These are phyloP conservation scores for Eumerus sabulonum DNA, from an alignment of 2,888 invertebrate species.

Conservation along the genomic window DNA sequence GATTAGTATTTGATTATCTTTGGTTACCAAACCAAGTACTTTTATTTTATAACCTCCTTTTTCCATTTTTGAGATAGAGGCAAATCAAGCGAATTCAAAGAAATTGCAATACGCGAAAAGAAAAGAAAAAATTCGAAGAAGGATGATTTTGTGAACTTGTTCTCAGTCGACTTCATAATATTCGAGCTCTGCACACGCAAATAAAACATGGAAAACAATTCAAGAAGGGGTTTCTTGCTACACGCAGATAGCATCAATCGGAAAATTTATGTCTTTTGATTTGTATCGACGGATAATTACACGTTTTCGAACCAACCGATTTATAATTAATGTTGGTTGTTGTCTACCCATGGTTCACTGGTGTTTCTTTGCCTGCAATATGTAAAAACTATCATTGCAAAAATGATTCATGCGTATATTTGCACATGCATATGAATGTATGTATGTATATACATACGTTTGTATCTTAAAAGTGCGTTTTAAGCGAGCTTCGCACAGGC, in stretches of 20 bases:
- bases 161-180: slow-evolving; percentile 49
- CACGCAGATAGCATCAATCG: slow-evolving; percentile 73
- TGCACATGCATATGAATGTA: slow-evolving; percentile 8
- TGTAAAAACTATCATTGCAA: slow-evolving; percentile 46
- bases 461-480: slow-evolving; percentile 5
- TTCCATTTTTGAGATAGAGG: too few relatives aligned
- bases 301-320: slow-evolving; percentile 72
- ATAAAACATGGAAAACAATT: slow-evolving; percentile 63
- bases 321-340: slow-evolving; percentile 67
- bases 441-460: not conserved
- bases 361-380: slow-evolving; percentile 38
- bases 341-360: slow-evolving; percentile 59
- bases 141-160: slow-evolving; percentile 61
- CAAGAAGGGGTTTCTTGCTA: slow-evolving; percentile 61
- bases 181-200: slow-evolving; percentile 57
- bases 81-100: not conserved
- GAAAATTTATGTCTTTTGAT: slow-evolving; percentile 79
- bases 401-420: slow-evolving; percentile 25
- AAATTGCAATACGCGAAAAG: slow-evolving; percentile 3
- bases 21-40: too few relatives aligned
- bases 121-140: slow-evolving; percentile 43
- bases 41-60: too few relatives aligned
- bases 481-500: too few relatives aligned
- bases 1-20: too few relatives aligned
- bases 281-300: slow-evolving; percentile 79